Evolutionary conservation across 2,797 vertebrate genomes (phyloP), one percentile per base, ranked within the genome.

Genomic region (Moxostoma hubbsi): DNA sequence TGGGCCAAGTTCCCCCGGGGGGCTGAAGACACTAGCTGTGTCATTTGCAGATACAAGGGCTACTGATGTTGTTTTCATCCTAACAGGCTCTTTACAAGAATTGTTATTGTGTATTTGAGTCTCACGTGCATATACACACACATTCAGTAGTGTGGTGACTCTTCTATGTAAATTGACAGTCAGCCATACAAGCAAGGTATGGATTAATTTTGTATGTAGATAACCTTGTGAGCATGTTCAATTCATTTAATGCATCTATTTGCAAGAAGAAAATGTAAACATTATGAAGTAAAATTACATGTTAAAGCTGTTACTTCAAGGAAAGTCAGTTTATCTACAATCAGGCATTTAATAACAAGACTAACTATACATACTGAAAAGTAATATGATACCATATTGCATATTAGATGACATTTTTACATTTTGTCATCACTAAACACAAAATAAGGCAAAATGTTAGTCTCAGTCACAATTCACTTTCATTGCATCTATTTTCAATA

Each of bases 11-110:
- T 92, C 92, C 90, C 91, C 85, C 85, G 90, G 90, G 90, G 91
- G 89, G 81, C 83, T 84, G 75, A 85, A 88, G 86, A 88, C 87
- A 89, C 88, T 90, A 89, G 89, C 89, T 89, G 89, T 92, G 90
- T 93, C 91, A 93, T 93, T 93, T 93, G 89, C 92, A 93, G 90
- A 92, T 92, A 93, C 90, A 91, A 91, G 90, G 86, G 86, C 88
- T 86, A 84, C 90, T 92, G 91, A 89, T 93, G 91, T 93, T 93
- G 88, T 92, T 93, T 92, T 92, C 89, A 93, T 93, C 91, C 87
- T 89, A 93, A 94, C 89, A 92, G 87, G 86, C 87, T 90, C 88
- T 92, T 92, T 90, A 93, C 90, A 90, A 90, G 89, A 91, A 86
- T 89, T 92, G 89, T 93, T 93, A 91, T 90, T 93, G 89, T 91